Evolutionary conservation across 2,888 invertebrate species (phyloP).

Genomic region (Escarpia spicata): DNA sequence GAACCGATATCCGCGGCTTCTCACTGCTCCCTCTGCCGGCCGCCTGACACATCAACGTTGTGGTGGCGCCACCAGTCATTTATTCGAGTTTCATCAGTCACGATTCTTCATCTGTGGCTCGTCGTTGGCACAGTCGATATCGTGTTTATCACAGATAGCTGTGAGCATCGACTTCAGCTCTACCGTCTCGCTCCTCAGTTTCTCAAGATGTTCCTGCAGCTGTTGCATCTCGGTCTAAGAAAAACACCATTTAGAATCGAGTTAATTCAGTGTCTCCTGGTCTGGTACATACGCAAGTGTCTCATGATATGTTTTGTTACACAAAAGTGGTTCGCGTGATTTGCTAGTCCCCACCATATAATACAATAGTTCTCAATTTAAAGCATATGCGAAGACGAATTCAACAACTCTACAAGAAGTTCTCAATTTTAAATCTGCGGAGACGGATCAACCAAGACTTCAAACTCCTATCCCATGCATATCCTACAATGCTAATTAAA

Average conservation of each 20-base stretch:
- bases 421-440: no score
- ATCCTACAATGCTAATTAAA: not conserved
- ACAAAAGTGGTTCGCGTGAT: no score
- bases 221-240: constrained; percentile 57
- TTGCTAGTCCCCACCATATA: no score
- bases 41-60: not conserved
- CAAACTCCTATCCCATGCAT: not conserved
- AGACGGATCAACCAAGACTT: no score
- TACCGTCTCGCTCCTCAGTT: constrained; percentile 49
- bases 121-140: not conserved
- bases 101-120: not conserved
- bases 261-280: no score
- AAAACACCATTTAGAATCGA: not conserved
- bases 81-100: not conserved
- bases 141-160: not conserved
- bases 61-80: not conserved
- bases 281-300: no score
- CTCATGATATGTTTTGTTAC: no score
- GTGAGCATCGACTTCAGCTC: constrained; percentile 41
- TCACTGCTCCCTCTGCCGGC: not conserved
- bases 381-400: no score
- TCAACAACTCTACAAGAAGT: no score
- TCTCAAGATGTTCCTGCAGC: constrained; percentile 55
- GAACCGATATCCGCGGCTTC: not conserved
- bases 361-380: no score